Evolutionary conservation across 1,140 invertebrate species (phyloP), one percentile per base, ranked within the genome.

Genomic region (Heliconius eleuchia): DNA sequence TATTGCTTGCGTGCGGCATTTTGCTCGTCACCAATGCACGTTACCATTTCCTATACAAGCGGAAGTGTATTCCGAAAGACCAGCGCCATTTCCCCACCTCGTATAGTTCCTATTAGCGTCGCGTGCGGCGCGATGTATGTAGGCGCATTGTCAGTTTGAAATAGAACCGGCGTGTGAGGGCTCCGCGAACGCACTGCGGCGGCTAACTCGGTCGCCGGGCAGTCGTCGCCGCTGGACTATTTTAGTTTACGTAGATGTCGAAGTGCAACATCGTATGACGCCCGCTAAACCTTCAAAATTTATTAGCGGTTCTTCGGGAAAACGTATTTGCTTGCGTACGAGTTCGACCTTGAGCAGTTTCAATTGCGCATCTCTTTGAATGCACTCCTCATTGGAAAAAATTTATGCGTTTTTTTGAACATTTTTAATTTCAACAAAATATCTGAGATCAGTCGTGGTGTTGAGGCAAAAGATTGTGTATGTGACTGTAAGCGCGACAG

Each of bases 211-310:
- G 91, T 92, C 90, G 91, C 91, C 89, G 91, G 89, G 91, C 88
- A 87, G 88, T 86, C 83, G 83, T 80, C 81, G 84, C 81, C 87
- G 91, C 89, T 89, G 82, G 88, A 93, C 90, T 92, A 92, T 92
- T 94, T 93, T 93, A 73, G 93, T 92, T 92, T 91, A 89, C 88
- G 89, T 91, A 92, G 89, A 92, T 90, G 91, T 92, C 91, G 91
- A 94, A 92, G 91, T 94, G 89, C 91, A 92, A 83, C 82, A 85
- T 82, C 77, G 78, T 87, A 77, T 86, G 85, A 88, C 85, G 86
- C 84, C 82, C 66, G 80, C 80, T 84, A 85, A 91, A 92, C 91
- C 91, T 93, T 93, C 91, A 89, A 86, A 81, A 82, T 75, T 74
- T 52, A 76, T 74, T 57, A 73, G 71, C 70, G 74, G 74, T 82